phyloP scores from a whole-genome alignment of 2,113 vertebrate genomes.

The Apus apus region DNA sequence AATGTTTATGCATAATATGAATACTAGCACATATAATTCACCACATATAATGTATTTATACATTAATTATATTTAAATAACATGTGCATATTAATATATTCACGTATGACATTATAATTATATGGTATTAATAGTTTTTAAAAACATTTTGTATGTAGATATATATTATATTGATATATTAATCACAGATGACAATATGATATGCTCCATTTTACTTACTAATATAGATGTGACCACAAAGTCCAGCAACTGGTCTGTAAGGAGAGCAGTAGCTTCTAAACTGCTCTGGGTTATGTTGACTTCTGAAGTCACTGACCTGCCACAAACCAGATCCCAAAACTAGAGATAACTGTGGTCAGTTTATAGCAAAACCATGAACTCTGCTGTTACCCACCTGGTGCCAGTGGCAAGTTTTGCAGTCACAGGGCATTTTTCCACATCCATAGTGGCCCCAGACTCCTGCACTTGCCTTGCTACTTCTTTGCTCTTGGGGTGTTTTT shows the following conservation, averaged over 20 bases:
- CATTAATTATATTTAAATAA: not conserved
- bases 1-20: not conserved
- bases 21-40: not conserved
- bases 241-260: not conserved
- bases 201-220: not conserved
- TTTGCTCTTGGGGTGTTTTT: not conserved
- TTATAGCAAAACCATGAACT: not conserved
- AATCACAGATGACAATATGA: no score
- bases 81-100: not conserved
- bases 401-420: not conserved
- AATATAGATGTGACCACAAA: not conserved
- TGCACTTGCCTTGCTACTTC: not conserved
- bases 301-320: not conserved
- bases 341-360: not conserved
- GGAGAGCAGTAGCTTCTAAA: not conserved
- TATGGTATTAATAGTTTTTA: no score
- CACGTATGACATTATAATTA: not conserved
- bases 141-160: no score
- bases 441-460: no score
- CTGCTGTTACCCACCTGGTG: accelerated
- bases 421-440: not conserved
- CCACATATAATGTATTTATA: not conserved
- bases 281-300: not conserved
- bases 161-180: not conserved
- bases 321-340: not conserved